These are phyloP conservation scores for Eledone cirrhosa DNA, from an alignment of 2,888 invertebrate species.

Conservation along the genomic window DNA sequence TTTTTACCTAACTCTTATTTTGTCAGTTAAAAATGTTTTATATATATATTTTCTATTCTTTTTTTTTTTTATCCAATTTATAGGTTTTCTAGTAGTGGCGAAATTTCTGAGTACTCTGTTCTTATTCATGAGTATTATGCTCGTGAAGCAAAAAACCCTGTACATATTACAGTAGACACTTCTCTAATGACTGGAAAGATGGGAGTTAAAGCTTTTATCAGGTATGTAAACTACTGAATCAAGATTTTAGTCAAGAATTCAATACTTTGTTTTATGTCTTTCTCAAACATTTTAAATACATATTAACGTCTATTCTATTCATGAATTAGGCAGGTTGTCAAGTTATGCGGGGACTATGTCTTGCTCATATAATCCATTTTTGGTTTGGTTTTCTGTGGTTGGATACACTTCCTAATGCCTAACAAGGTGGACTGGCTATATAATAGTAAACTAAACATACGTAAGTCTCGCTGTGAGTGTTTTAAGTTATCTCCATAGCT, in stretches of 20 bases:
- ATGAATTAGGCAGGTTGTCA: no score
- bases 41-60: neutral
- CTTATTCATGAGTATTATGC: slow-evolving; percentile 98
- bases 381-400: no score
- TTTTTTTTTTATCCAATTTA: slow-evolving; percentile 14
- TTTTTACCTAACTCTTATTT: no score
- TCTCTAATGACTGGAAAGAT: slow-evolving; percentile 82
- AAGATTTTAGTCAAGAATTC: neutral
- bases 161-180: slow-evolving; percentile 95
- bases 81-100: slow-evolving; percentile 89
- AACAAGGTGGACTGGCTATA: no score
- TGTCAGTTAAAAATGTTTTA: neutral
- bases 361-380: no score
- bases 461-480: no score
- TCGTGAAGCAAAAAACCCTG: slow-evolving; percentile 86
- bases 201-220: slow-evolving; percentile 93
- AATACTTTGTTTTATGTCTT: no score
- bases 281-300: no score
- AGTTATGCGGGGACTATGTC: no score
- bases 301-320: neutral
- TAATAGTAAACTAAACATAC: no score
- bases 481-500: no score
- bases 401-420: no score
- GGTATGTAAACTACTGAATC: slow-evolving; percentile 60
- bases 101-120: slow-evolving; percentile 96